These are phyloP conservation scores for Recurvirostra avosetta DNA, from an alignment of 2,113 vertebrate genomes.

Conservation along the genomic window DNA sequence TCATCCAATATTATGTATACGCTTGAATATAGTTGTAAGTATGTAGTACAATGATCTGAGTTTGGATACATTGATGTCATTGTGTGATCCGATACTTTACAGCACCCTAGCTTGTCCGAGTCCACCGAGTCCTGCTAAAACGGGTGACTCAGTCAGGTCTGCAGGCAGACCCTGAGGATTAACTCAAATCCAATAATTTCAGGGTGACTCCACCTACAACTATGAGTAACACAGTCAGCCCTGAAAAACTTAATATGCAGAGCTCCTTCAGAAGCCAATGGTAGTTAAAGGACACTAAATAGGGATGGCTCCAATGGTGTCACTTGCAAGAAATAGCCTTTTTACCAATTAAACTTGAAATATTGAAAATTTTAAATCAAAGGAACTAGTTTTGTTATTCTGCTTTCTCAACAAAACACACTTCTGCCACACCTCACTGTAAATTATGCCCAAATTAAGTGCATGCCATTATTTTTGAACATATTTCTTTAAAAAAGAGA, in stretches of 20 bases:
- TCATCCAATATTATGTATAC: neutral
- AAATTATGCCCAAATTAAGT: neutral
- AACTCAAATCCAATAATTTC: neutral
- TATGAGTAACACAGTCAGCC: neutral
- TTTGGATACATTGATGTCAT: neutral
- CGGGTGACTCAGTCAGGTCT: neutral
- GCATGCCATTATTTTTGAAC: slow-evolving; percentile 15
- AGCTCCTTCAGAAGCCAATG: neutral
- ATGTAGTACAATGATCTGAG: neutral
- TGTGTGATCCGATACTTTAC: neutral
- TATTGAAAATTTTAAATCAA: neutral
- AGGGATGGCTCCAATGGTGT: neutral
- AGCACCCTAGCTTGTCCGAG: neutral
- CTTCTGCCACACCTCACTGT: neutral
- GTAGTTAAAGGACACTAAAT: neutral
- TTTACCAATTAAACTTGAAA: neutral
- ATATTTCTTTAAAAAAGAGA: slow-evolving; percentile 1
- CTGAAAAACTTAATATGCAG: neutral
- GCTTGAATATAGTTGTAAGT: neutral
- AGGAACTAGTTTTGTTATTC: neutral
- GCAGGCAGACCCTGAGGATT: neutral
- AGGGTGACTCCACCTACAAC: neutral
- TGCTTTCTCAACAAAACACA: neutral
- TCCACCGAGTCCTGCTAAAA: neutral
- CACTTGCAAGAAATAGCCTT: neutral